phyloP scores from a whole-genome alignment of 2,888 invertebrate species.

The Hydrotaea diabolus region DNA sequence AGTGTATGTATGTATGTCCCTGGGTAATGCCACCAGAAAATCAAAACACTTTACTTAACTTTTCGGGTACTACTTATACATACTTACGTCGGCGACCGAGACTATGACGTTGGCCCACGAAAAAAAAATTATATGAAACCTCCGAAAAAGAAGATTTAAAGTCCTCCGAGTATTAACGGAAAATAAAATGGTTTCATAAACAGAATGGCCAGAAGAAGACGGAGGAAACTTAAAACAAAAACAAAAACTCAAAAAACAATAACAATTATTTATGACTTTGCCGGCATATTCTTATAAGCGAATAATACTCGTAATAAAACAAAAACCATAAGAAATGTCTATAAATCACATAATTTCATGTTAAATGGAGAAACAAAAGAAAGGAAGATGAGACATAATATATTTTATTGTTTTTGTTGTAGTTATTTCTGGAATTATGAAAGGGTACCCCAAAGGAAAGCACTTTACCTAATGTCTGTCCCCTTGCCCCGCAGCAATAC shows the following conservation, averaged over 20 bases:
- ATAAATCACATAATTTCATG: slow-evolving; percentile 64
- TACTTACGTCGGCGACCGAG: not conserved
- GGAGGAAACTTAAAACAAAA: too few relatives aligned
- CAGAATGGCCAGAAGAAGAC: not conserved
- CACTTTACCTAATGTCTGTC: slow-evolving; percentile 36
- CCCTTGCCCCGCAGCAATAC: not conserved
- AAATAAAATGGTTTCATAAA: slow-evolving; percentile 26
- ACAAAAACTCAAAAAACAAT: slow-evolving; percentile 69
- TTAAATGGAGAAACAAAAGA: slow-evolving; percentile 50
- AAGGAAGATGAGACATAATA: slow-evolving; percentile 63
- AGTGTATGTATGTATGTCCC: too few relatives aligned
- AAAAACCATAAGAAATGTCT: slow-evolving; percentile 55
- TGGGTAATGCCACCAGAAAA: slow-evolving; percentile 35
- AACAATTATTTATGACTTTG: slow-evolving; percentile 78
- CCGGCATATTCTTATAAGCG: slow-evolving; percentile 75
- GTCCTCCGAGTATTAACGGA: slow-evolving; percentile 43
- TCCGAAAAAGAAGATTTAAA: slow-evolving; percentile 64
- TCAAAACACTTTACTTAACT: slow-evolving; percentile 61
- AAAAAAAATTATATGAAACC: too few relatives aligned
- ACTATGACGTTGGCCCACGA: slow-evolving; percentile 22
- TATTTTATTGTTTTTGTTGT: slow-evolving; percentile 33
- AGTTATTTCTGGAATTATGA: slow-evolving; percentile 29
- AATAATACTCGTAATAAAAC: slow-evolving; percentile 44
- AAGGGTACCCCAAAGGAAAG: slow-evolving; percentile 52
- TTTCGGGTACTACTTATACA: slow-evolving; percentile 2